Evolutionary conservation across 2,113 vertebrate genomes (phyloP), one percentile per base, ranked within the genome.

Genomic region (Ptilorrhoa leucosticta): DNA sequence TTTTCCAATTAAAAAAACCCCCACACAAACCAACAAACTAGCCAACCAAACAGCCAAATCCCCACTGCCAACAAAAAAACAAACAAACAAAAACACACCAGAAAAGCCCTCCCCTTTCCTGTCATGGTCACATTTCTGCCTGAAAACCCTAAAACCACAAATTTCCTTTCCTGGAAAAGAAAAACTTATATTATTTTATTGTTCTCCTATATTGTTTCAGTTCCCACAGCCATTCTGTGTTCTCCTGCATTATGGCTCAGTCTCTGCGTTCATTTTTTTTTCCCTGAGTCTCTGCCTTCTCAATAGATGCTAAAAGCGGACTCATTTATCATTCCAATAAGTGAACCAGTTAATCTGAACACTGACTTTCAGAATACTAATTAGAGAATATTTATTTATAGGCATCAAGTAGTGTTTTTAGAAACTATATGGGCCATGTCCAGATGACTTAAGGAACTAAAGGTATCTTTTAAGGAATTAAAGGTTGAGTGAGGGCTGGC

Each of bases 331-430:
- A 65, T 91, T 91, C 20, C 60, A 75, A 17, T 54, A 80, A 83
- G 44, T 73, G 45, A 92, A 54, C 76, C 63, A 63, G 48, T 90
- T 92, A 83, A 91, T 73, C 54, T 84, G 47, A 81, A 87, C 64
- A 66, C 17, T 73, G 89, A 69, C 45, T 89, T 91, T 66, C 45
- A 70, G 77, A 57, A 66, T 73, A 70, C 17, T 94, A 77, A 92
- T 83, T 53, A 84, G 9, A 89, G 76, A 86, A 83, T 54, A 30
- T 5, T 53, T 95, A 86, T 91, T 92, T 89, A 78, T 70, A 91
- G 50, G 9, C 23, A 70, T 24, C 28, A 65, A 37, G 31, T 22
- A 57, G 8, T 45, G 86, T 37, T 95, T 94, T 94, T 70, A 82
- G 23, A 79, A 93, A 47, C 7, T 82, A 7, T 58, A 40, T 42